phyloP scores from a whole-genome alignment of 2,797 vertebrate species.

The Phataginus tetradactyla region DNA sequence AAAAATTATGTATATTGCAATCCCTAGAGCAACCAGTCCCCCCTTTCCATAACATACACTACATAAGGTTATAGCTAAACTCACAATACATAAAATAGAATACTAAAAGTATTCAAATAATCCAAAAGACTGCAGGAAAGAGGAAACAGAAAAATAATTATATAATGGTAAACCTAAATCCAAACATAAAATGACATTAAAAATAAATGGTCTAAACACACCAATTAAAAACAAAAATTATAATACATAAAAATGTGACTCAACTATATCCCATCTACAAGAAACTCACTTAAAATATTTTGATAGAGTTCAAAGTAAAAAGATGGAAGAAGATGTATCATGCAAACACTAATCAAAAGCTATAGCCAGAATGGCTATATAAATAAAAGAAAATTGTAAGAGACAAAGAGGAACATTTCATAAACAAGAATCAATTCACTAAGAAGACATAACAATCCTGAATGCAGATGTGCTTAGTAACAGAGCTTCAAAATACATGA shows the following conservation, averaged over 20 bases:
- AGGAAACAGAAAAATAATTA: neutral
- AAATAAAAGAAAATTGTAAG: neutral
- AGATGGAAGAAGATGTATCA: neutral
- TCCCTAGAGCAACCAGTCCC: neutral
- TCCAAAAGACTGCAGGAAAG: neutral
- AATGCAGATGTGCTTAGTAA: neutral
- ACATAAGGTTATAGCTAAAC: neutral
- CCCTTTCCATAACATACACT: neutral
- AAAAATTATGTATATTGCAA: neutral
- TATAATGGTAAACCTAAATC: neutral
- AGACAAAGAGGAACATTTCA: neutral
- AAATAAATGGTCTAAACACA: neutral
- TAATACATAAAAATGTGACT: neutral
- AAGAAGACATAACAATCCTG: neutral
- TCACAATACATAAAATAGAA: neutral
- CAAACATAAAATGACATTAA: neutral
- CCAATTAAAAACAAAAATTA: slow-evolving; percentile 3
- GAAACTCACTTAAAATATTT: slow-evolving; percentile 4
- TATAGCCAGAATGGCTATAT: neutral
- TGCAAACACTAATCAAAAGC: neutral
- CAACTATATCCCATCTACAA: neutral
- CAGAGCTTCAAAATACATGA: neutral
- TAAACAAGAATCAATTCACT: neutral
- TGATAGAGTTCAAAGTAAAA: neutral
- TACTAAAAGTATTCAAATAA: slow-evolving; percentile 24